Conservation (phyloP, 2,113 vertebrate genomes). For the Egretta garzetta region DNA sequence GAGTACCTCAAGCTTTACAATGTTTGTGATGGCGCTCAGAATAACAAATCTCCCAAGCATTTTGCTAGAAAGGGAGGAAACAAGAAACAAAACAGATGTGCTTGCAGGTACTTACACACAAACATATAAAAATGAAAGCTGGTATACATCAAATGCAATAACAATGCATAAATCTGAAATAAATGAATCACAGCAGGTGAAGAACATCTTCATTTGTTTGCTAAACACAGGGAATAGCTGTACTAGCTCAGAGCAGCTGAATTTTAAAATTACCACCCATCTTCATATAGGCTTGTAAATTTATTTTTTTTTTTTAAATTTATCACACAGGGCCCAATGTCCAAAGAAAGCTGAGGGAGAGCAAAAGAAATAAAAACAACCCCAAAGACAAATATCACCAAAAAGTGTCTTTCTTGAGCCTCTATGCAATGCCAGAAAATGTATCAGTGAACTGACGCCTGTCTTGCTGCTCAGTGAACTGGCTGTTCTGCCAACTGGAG, state of each 20-base stretch:
- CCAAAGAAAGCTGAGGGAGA: not conserved
- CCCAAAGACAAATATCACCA: not conserved
- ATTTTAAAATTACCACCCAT: not conserved
- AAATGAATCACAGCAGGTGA: not conserved
- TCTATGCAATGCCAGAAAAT: not conserved
- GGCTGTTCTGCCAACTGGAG: conserved; percentile 26
- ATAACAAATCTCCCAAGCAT: not conserved
- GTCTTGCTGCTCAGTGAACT: conserved; percentile 12
- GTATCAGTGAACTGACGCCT: not conserved
- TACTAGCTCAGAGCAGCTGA: not conserved
- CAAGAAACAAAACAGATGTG: not conserved
- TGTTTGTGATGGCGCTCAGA: not conserved
- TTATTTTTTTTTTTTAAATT: not conserved
- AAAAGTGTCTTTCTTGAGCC: not conserved
- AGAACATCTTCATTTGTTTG: not conserved
- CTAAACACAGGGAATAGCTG: not conserved
- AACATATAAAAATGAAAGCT: not conserved
- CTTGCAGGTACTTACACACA: not conserved
- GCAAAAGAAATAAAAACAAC: not conserved
- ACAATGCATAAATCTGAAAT: not conserved
- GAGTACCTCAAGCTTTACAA: not conserved
- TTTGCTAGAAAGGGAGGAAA: not conserved
- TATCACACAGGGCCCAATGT: not conserved
- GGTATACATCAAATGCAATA: not conserved
- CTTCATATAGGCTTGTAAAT: not conserved